Evolutionary conservation across 2,888 invertebrate genomes (phyloP), one percentile per base, ranked within the genome.

Genomic region (Chrysolina oricalcia): DNA sequence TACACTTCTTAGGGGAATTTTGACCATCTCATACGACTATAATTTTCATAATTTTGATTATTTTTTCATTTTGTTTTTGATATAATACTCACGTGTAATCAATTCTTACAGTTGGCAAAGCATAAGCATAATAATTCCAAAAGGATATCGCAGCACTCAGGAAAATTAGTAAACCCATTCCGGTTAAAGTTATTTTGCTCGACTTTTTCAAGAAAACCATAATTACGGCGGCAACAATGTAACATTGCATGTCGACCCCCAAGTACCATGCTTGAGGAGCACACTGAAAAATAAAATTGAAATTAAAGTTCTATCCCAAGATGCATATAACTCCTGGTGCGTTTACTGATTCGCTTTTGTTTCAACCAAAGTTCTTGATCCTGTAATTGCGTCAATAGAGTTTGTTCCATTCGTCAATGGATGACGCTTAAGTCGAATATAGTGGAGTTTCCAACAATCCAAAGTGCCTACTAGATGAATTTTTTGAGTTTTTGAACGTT

Each of bases 241-340:
- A 59, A 35, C 59, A 59, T 27, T 59, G 59, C 59, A 59, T 59
- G 35, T 59, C 59, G 6, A 59, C 59, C 11, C 27, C 59, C 8
- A 59, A 17, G n/a, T 59, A 59, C 59, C 59, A 59, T 8, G 59
- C 15, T n/a, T n/a, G 59, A 2, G 8, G 9, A 2, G n/a, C 6
- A 35, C 59, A 59, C 59, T 59, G 27, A n/a, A 59, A 59, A 59
- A 21, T 23, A 11, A 13, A 5, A 23, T 23, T 11, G 3, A 0
- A 48, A 48, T 17, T 2, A 48, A 9, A 0, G 17, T 8, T 15
- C 27, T 5, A 2, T 27, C 27, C n/a, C n/a, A n/a, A n/a, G n/a
- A n/a, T n/a, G n/a, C n/a, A n/a, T n/a, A n/a, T n/a, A n/a, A n/a
- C n/a, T n/a, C n/a, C n/a, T n/a, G n/a, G n/a, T n/a, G n/a, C n/a